Conservation (phyloP, 1,140 invertebrate species). For the Oncopodura yosiiana region DNA sequence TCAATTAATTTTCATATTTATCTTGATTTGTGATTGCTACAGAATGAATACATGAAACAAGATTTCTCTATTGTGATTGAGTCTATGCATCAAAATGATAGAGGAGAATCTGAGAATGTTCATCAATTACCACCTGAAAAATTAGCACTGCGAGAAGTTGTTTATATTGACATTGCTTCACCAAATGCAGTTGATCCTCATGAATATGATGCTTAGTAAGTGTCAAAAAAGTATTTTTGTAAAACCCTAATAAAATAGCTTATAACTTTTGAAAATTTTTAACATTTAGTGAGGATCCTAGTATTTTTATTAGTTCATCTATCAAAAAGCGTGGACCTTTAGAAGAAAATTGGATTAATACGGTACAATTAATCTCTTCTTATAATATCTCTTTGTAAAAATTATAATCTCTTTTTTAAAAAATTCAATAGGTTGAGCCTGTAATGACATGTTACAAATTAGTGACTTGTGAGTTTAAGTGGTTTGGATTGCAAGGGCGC, state of each 20-base stretch:
- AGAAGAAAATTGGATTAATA: slow-evolving; percentile 25
- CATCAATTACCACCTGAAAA: slow-evolving; percentile 80
- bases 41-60: slow-evolving; percentile 98
- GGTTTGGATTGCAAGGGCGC: slow-evolving; percentile 46
- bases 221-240: too few relatives aligned
- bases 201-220: too few relatives aligned
- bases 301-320: slow-evolving; percentile 40
- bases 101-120: slow-evolving; percentile 65
- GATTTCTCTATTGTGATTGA: slow-evolving; percentile 93
- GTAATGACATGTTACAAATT: slow-evolving; percentile 48
- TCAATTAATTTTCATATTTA: too few relatives aligned
- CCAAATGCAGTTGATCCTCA: background rate
- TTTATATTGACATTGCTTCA: slow-evolving; percentile 84
- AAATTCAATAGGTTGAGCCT: slow-evolving; percentile 34
- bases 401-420: slow-evolving; percentile 21
- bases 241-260: background rate
- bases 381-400: background rate
- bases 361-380: slow-evolving; percentile 1
- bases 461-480: slow-evolving; percentile 46
- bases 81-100: slow-evolving; percentile 78
- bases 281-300: too few relatives aligned
- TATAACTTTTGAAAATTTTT: slow-evolving; percentile 41
- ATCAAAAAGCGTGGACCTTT: slow-evolving; percentile 45
- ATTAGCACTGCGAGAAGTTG: slow-evolving; percentile 73
- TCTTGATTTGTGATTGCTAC: slow-evolving; percentile 35